Base-by-base conservation (phyloP, 2,113 vertebrate genomes). In the Takifugu flavidus region DNA sequence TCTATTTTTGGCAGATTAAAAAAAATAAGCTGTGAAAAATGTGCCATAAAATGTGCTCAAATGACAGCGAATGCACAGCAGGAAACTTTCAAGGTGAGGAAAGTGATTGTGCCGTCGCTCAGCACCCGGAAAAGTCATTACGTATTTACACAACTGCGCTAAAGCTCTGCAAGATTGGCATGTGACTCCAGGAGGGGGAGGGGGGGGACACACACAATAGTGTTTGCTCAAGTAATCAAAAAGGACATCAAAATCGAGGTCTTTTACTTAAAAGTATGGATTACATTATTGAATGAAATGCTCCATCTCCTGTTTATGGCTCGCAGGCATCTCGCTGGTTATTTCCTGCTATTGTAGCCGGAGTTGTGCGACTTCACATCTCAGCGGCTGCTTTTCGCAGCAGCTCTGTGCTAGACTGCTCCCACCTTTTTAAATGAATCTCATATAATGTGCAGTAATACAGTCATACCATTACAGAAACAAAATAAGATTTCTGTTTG, bases 201-300 rank as follows among this genome's bases (percentile, higher is more conserved):
- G 79, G 72, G 3, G 72, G 82, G 81, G 72, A 78, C 72, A 62
- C 20, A 56, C 78, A 63, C 70, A 25, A 62, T 71, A 73, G 77
- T 78, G 67, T 82, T 88, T 71, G 69, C 65, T 85, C 62, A 64
- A 73, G 84, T 87, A 79, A 90, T 89, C 89, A 89, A 89, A 88
- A 78, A 62, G 62, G 68, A 86, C 77, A 87, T 87, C 82, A 77
- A 80, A 84, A 82, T 84, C 72, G 73, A 82, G 75, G 81, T 82
- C 80, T 82, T 84, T 86, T 86, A 88, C 82, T 85, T 89, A 89
- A 89, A 89, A 83, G 82, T 89, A 82, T 79, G 73, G 85, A 88
- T 87, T 89, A 87, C 88, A 89, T 91, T 90, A 91, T 86, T 85
- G 83, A 91, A 90, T 86, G 85, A 86, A 92, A 90, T 87, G 89